These are phyloP conservation scores for Lucifuga dentata DNA, from an alignment of 2,113 vertebrate species.

Conservation along the genomic window DNA sequence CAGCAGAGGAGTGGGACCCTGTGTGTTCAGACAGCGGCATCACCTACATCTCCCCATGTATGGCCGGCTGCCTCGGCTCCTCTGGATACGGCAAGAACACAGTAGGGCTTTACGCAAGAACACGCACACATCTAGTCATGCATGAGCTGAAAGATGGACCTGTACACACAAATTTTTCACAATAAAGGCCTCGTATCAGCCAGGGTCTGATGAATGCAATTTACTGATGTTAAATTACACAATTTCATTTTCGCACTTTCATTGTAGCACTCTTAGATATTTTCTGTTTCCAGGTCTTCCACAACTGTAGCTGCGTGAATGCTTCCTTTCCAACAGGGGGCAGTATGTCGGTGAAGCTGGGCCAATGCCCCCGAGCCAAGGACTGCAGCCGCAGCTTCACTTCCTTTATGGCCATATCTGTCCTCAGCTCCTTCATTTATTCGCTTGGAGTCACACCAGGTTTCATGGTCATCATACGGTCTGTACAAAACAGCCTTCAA, in stretches of 20 bases:
- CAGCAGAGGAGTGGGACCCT: conserved; percentile 89
- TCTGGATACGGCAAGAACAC: conserved; percentile 78
- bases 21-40: conserved; percentile 90
- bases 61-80: conserved; percentile 87
- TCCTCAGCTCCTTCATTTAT: conserved; percentile 78
- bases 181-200: too few relatives aligned
- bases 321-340: conserved; percentile 66
- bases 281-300: conserved; percentile 84
- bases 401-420: conserved; percentile 81
- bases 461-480: conserved; percentile 88
- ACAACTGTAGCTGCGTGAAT: conserved; percentile 90
- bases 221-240: too few relatives aligned
- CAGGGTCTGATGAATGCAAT: too few relatives aligned
- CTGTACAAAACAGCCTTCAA: too few relatives aligned
- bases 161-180: too few relatives aligned
- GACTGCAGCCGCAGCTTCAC: conserved; percentile 86
- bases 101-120: conserved; percentile 74
- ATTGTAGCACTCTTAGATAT: too few relatives aligned
- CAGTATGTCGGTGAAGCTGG: conserved; percentile 84
- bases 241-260: too few relatives aligned
- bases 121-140: background rate
- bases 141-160: background rate
- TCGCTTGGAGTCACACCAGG: conserved; percentile 81
- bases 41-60: conserved; percentile 89
- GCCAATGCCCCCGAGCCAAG: conserved; percentile 84